Evolutionary conservation across 2,797 vertebrate species (phyloP), one percentile per base, ranked within the genome.

Genomic region (Dicrostonyx torquatus): DNA sequence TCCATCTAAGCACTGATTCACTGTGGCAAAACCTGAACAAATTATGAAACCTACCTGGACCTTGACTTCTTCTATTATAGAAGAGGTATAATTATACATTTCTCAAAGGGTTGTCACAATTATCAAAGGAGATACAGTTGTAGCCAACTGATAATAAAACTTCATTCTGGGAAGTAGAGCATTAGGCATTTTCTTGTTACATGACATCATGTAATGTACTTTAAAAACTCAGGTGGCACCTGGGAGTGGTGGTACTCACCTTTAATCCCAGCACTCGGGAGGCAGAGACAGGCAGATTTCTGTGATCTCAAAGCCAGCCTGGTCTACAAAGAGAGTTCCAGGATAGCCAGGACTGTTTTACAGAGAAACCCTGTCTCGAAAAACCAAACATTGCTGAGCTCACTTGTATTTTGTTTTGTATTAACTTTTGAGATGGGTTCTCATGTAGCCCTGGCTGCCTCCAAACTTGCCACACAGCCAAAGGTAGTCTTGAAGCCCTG

Each of bases 51-150:
- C 3, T 89, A 12, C 50, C 17, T 80, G 73, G 37, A 72, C 53
- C 83, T 97, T 53, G 43, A 45, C 37, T 88, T 94, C 45, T 37
- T 83, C 78, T 50, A 92, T 84, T 73, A 8, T 43, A 79, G 68
- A 86, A 92, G 88, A 29, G 29, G 50, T 34, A 93, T 26, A 78
- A 13, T 86, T 60, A 88, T 60, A 55, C 26, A 24, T 43, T 87
- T n/a, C 10, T 87, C 37, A 75, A 17, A 48, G 70, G n/a, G 15
- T 62, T 88, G n/a, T 70, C 75, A n/a, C 75, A 93, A 92, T 29
- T 68, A 72, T 88, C 62, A 82, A n/a, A 90, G n/a, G 85, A 96
- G 75, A 95, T 14, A 31, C 43, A 45, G 15, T 53, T 53, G 31
- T 70, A n/a, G 31, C 50, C 29, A 20, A 50, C 64, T 55, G 40